phyloP scores from a whole-genome alignment of 64 coral and sea anemone genomes.

The Hydrozoanthus tunicans region DNA sequence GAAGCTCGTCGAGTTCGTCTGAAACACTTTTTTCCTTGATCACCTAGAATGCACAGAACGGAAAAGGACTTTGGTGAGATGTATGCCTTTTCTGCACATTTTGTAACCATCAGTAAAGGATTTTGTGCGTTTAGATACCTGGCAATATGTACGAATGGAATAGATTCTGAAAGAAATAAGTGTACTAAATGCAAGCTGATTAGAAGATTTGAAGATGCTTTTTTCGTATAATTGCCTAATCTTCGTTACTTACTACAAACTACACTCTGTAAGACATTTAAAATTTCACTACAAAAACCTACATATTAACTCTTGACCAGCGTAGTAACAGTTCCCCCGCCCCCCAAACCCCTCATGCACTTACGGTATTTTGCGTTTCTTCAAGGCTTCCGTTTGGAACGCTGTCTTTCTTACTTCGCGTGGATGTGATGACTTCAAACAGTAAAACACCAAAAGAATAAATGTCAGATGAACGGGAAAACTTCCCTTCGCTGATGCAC shows the following conservation, averaged over 20 bases:
- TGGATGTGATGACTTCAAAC: background rate
- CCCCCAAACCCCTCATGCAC: background rate
- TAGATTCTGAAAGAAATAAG: too few species aligned
- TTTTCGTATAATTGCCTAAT: too few species aligned
- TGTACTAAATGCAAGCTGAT: too few species aligned
- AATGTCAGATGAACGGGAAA: slow-evolving; percentile 9
- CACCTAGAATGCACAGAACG: background rate
- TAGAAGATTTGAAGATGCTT: too few species aligned
- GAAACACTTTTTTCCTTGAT: background rate
- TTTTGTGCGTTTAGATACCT: too few species aligned
- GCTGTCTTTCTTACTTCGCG: background rate
- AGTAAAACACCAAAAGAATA: background rate
- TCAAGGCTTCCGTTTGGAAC: background rate
- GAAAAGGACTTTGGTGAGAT: background rate
- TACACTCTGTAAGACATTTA: too few species aligned
- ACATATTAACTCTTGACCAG: background rate
- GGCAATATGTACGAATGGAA: too few species aligned
- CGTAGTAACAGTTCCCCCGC: background rate
- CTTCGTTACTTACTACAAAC: too few species aligned
- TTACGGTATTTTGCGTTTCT: background rate
- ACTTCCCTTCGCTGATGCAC: background rate
- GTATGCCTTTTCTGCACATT: too few species aligned
- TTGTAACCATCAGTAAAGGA: too few species aligned
- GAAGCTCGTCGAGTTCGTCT: background rate
- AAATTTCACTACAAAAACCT: too few species aligned